Base-by-base conservation (phyloP, 2,797 vertebrate genomes). In the Molossus alvarezi region DNA sequence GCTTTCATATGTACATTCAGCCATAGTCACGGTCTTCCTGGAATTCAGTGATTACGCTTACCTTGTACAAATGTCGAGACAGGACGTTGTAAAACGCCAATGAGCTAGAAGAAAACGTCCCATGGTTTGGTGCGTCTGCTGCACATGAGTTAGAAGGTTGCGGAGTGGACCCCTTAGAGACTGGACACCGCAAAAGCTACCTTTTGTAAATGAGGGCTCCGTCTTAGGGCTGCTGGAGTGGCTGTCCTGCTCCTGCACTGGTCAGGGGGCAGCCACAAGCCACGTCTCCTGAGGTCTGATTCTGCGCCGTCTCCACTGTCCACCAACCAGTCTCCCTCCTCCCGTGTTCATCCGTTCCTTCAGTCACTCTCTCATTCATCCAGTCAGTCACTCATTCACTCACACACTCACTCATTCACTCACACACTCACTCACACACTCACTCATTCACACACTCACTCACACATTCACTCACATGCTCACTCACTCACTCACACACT, bases 161-260 rank as follows among this genome's bases (percentile, higher is more conserved):
- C 25, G 1, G 58, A 45, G 20, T 1, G 13, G 72, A 76, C 27
- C 18, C 5, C 27, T 12, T 17, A 18, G 29, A 7, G 53, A 27
- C 9, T 2, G 17, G 23, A 18, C 14, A 3, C 67, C 15, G 3
- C 25, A 4, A 41, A 15, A 18, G 17, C 17, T 4, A 4, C 6
- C 0, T 25, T 72, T 48, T 5, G 1, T 0, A 14, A 33, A 10
- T 7, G 13, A 60, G 13, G 53, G 15, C 45, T 51, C 51, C 5
- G 5, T 45, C 33, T n/a, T 7, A 6, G 33, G 10, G 10, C 1
- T 4, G 57, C 67, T 6, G 7, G 12, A 14, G 33, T 1, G 33
- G 14, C 3, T 1, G 2, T 18, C 11, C 2, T 13, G 21, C n/a
- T 29, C 7, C 4, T 18, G 33, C 18, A 3, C 33, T 0, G 2